phyloP scores from a whole-genome alignment of 2,888 invertebrate genomes.

The Amiota minor region DNA sequence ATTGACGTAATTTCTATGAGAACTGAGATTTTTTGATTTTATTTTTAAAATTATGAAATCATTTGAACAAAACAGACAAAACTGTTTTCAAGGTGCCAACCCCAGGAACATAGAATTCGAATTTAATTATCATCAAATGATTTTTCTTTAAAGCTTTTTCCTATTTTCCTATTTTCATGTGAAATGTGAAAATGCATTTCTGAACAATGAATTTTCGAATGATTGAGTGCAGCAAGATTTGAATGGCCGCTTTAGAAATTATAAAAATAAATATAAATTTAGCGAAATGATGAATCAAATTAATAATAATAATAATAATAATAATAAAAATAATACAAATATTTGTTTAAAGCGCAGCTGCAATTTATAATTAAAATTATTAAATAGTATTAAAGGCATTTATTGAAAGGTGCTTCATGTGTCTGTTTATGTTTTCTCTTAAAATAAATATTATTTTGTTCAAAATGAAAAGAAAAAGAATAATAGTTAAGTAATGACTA shows the following conservation, averaged over 20 bases:
- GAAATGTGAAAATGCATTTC: constrained; percentile 23
- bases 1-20: constrained; percentile 57
- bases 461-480: too few species aligned
- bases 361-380: constrained; percentile 7
- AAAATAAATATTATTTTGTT: too few species aligned
- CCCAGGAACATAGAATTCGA: constrained; percentile 20
- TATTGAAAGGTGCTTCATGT: not conserved
- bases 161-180: not conserved
- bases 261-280: constrained; percentile 7
- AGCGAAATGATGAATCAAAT: not conserved
- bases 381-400: constrained; percentile 4
- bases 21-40: constrained; percentile 38
- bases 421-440: not conserved
- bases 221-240: constrained; percentile 17
- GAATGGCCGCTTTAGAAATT: constrained; percentile 3
- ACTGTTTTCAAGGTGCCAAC: constrained; percentile 35
- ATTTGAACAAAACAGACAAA: constrained; percentile 43
- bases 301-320: not conserved
- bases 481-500: constrained; percentile 65
- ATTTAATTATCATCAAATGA: not conserved
- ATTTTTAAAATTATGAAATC: constrained; percentile 68
- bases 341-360: constrained; percentile 19
- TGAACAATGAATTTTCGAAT: constrained; percentile 8
- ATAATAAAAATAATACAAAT: constrained; percentile 3
- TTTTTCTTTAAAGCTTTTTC: not conserved